Base-by-base conservation (phyloP, 1,140 invertebrate genomes). In the Drosophila repletoides region DNA sequence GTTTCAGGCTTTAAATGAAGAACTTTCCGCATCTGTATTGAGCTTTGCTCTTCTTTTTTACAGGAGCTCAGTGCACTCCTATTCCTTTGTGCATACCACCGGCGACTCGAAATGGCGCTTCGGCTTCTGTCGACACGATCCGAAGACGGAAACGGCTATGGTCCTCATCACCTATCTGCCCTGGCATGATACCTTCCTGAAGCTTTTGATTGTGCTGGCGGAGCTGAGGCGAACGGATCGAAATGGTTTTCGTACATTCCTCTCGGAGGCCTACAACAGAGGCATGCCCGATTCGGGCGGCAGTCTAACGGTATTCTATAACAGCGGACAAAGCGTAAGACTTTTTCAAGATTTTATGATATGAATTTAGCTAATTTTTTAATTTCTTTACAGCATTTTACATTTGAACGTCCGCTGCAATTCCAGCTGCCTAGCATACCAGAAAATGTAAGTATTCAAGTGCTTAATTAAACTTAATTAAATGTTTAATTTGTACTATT, bases 151-250 rank as follows among this genome's bases (percentile, higher is more conserved):
- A 87, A 94, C 94, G 31, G 94, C 95, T 52, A 91, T 97, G 74
- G 94, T 97, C 33, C 88, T 97, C 40, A 91, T 96, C 58, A 97
- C 96, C 80, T 95, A 95, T 90, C 92, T 98, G 72, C 97, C 97
- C 67, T 98, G 97, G 97, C 97, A 98, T 91, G 97, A 98, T 91
- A 95, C 95, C 73, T 98, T 98, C 92, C 97, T 97, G 89, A 97
- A 96, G 94, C 94, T 92, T 90, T 91, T 93, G 61, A 61, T 61
- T 43, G 64, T 87, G 22, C 48, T 90, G 14, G 72, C 68, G 6
- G 84, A 88, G 26, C 49, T 90, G 19, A 65, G 70, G 40, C 65
- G 77, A 2, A 77, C 53, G 2, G 90, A 91, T 70, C 59, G 60
- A 22, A 56, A 70, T 51, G 84, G 88, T 1, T 90, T 90, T 53